Evolutionary conservation across 2,797 vertebrate genomes (phyloP).

Genomic region (Hydrocynus forskahlii): DNA sequence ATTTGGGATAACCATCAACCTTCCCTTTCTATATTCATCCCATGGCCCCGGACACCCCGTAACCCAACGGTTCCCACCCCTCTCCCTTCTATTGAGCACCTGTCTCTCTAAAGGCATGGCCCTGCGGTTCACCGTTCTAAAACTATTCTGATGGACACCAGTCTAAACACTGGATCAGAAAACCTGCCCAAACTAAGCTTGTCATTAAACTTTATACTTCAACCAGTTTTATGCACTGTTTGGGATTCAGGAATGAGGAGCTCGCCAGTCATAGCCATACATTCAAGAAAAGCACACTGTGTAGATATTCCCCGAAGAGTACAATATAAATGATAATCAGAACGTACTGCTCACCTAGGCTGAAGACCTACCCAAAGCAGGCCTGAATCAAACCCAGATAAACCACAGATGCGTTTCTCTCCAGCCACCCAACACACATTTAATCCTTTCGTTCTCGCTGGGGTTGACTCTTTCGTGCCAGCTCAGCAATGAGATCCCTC

Average conservation of each 20-base stretch:
- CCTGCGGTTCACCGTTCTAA: background rate
- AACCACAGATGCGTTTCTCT: background rate
- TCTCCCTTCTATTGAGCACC: too few relatives aligned
- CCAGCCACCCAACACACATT: background rate
- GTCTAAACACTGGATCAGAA: background rate
- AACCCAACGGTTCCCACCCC: too few relatives aligned
- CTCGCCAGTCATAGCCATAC: background rate
- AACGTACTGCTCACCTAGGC: background rate
- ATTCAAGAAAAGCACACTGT: background rate
- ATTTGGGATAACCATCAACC: too few relatives aligned
- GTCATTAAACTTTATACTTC: background rate
- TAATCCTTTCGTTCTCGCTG: constrained; percentile 18
- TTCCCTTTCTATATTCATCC: too few relatives aligned
- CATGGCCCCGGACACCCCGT: too few relatives aligned
- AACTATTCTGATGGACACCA: background rate
- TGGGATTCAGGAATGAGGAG: background rate
- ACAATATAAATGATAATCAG: constrained; percentile 22
- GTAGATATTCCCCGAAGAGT: background rate
- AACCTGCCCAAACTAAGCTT: background rate
- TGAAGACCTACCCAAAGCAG: background rate
- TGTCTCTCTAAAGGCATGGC: too few relatives aligned
- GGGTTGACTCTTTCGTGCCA: background rate
- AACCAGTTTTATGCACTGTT: background rate
- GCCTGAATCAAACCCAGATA: background rate
- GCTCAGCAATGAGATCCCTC: constrained; percentile 35